Conservation (phyloP, 2,113 vertebrate species). For the Cisticola juncidis region DNA sequence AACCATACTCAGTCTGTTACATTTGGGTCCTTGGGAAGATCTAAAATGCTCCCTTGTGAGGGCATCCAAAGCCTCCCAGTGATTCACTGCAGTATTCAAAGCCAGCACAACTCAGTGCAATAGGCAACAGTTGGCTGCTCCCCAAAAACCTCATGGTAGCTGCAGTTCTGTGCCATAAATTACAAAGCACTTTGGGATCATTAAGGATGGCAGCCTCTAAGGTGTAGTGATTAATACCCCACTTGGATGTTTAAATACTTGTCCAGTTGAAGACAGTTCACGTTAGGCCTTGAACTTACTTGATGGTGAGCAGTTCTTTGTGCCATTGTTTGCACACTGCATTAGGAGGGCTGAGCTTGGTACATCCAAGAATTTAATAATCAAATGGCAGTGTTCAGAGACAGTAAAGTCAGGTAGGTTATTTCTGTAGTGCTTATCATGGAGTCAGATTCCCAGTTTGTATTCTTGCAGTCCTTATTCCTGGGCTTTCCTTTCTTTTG, state of each 20-base stretch:
- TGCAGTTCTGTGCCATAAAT: background rate
- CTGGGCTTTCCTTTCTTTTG: background rate
- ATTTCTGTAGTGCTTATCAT: background rate
- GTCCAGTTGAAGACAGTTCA: background rate
- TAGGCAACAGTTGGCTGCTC: constrained; percentile 27
- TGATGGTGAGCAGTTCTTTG: background rate
- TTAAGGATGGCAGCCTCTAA: background rate
- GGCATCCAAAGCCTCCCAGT: background rate
- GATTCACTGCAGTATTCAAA: background rate
- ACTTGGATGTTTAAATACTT: constrained; percentile 15
- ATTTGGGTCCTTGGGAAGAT: background rate
- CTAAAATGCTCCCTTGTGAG: background rate
- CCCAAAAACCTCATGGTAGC: background rate
- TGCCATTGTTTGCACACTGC: background rate
- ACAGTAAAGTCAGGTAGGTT: background rate
- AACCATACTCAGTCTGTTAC: background rate
- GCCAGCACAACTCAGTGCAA: background rate
- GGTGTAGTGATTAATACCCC: background rate
- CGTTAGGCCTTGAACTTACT: background rate
- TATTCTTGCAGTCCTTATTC: background rate
- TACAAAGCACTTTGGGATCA: background rate
- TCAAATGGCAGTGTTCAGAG: background rate
- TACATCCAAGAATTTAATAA: background rate
- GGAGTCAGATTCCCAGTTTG: background rate
- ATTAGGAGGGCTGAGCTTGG: background rate